Base-by-base conservation (phyloP, 1,140 invertebrate species). In the Lordiphosa clarofinis region DNA sequence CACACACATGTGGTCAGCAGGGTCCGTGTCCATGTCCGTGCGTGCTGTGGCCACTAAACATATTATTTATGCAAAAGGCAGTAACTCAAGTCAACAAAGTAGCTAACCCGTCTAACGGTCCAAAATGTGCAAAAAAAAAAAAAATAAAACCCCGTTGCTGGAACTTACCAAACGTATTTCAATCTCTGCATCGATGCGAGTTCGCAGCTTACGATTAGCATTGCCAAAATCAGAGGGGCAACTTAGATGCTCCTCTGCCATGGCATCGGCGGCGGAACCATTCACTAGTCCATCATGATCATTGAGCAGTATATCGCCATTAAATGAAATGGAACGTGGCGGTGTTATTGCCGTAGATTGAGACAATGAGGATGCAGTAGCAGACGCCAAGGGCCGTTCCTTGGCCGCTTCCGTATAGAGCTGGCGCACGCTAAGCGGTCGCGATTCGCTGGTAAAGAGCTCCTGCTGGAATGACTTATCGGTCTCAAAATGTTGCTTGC, bases 101-200 rank as follows among this genome's bases (percentile, higher is more conserved):
- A 64, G 52, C 47, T 40, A 38, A 24, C 53, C 37, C 19, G n/a
- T 35, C 55, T 69, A 69, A 70, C 66, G 49, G 57, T 42, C 31
- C 15, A 36, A 28, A 28, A 6, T 1, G 19, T 1, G 3, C 19
- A 19, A 19, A 19, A 19, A 19, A 19, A 1, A 19, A 31, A 37
- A 50, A 50, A 19, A 19, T 3, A 19, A 31, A 37, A 50, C 44
- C 24, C 15, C 7, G 55, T 53, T 59, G 8, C 43, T 33, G 19
- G 28, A 36, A 92, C 93, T 94, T 90, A 97, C 95, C 92, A 95
- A 92, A 89, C 94, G 91, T 39, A 95, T 96, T 90, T 96, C 95
- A 74, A 96, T 96, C 81, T 96, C 95, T 63, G 95, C 92, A 87
- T 95, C 93, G 31, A 94, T 92, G 82, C 92, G 93, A 52, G 92